A percentile compares a stretch with the other conserved stretches of the same genome.
Evolutionary conservation across 2,113 vertebrate genomes (phyloP).

Genomic region (Aix galericulata): DNA sequence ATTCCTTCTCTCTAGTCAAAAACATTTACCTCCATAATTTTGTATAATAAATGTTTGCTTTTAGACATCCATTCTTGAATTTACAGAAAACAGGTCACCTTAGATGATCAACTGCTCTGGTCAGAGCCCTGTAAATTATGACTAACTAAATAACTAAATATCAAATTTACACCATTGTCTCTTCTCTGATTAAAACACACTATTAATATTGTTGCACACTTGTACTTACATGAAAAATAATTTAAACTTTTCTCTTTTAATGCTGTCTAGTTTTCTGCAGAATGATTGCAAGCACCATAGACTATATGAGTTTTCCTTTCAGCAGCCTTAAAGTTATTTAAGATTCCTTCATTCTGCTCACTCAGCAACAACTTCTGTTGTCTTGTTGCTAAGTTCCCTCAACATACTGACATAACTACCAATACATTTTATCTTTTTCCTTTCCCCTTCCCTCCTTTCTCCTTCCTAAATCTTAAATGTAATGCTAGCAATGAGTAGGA

Average conservation of each 20-base stretch:
- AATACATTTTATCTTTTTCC: not conserved
- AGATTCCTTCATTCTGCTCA: not conserved
- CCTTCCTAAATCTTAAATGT: not conserved
- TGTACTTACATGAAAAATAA: not conserved
- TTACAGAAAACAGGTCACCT: not conserved
- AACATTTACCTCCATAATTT: not conserved
- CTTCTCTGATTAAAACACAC: not conserved
- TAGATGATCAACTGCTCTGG: not conserved
- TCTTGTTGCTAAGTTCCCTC: not conserved
- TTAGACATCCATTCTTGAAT: not conserved
- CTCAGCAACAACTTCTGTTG: not conserved
- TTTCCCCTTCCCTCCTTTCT: not conserved
- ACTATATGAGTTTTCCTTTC: not conserved
- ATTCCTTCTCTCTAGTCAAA: not conserved
- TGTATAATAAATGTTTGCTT: not conserved
- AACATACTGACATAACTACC: not conserved
- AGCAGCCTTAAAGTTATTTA: not conserved
- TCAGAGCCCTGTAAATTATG: not conserved
- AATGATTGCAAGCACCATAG: not conserved
- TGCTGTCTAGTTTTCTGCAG: not conserved
- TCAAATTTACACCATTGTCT: not conserved
- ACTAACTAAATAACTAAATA: not conserved
- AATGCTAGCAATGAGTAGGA: not conserved
- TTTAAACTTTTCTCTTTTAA: not conserved
- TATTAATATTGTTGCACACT: not conserved